Conservation (phyloP, 2,797 vertebrate species). For the Anisognathus igniventris region DNA sequence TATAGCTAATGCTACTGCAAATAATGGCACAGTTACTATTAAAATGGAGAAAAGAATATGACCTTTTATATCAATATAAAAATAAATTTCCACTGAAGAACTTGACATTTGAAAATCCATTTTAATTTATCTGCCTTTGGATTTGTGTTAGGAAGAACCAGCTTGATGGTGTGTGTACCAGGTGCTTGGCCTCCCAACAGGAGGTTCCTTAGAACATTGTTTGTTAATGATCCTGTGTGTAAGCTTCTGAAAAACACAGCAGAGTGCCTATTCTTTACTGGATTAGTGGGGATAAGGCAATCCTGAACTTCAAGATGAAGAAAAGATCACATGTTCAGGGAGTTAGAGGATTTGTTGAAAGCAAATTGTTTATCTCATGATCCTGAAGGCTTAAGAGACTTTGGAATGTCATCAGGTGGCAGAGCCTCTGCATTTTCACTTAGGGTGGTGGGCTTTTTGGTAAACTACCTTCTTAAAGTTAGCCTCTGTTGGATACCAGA, state of each 20-base stretch:
- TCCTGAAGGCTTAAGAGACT: neutral
- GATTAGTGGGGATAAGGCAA: neutral
- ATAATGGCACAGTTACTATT: neutral
- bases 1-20: neutral
- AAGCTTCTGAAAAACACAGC: neutral
- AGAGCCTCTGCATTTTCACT: neutral
- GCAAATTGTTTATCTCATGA: neutral
- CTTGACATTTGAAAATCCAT: neutral
- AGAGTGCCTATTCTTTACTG: neutral
- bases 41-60: neutral
- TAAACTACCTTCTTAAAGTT: neutral
- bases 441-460: neutral
- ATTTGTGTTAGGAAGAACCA: neutral
- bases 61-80: constrained; percentile 5
- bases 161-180: neutral
- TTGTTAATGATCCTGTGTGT: neutral
- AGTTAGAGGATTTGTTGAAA: constrained; percentile 4
- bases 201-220: neutral
- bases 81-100: neutral
- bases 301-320: neutral
- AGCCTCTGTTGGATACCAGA: neutral
- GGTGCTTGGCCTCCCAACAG: neutral
- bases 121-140: neutral
- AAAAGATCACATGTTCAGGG: neutral
- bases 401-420: neutral